phyloP scores from a whole-genome alignment of 1,140 invertebrate species.

The Luehdorfia chinensis region DNA sequence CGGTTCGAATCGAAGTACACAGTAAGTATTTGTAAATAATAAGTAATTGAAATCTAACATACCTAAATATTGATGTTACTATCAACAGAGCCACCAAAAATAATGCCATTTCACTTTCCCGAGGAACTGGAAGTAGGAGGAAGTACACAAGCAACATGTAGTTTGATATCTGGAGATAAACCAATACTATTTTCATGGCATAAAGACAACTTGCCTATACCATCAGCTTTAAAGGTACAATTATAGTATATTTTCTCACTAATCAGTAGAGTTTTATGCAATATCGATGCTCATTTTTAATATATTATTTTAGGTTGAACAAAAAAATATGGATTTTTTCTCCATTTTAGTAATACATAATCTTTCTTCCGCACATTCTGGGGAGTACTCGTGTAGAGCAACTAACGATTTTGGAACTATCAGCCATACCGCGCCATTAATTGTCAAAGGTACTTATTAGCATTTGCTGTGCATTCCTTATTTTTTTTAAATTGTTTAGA shows the following conservation, averaged over 20 bases:
- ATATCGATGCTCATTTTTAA: background rate
- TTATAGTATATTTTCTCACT: background rate
- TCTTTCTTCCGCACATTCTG: slow-evolving; percentile 86
- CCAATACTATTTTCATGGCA: slow-evolving; percentile 70
- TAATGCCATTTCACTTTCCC: slow-evolving; percentile 64
- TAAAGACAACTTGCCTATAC: slow-evolving; percentile 68
- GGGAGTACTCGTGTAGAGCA: slow-evolving; percentile 87
- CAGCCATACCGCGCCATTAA: slow-evolving; percentile 83
- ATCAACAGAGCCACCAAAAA: slow-evolving; percentile 62
- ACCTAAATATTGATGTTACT: slow-evolving; percentile 18
- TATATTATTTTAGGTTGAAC: slow-evolving; percentile 49
- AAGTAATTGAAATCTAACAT: background rate
- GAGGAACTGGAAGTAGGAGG: slow-evolving; percentile 70
- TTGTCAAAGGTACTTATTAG: slow-evolving; percentile 85
- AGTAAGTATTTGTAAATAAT: slow-evolving; percentile 41
- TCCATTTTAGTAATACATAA: slow-evolving; percentile 86
- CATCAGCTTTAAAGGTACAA: slow-evolving; percentile 56
- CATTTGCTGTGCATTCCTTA: slow-evolving; percentile 3
- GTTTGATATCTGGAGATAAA: slow-evolving; percentile 67
- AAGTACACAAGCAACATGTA: slow-evolving; percentile 71
- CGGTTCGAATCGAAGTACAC: slow-evolving; percentile 66
- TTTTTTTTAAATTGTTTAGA: background rate
- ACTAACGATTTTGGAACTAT: slow-evolving; percentile 85
- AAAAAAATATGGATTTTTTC: slow-evolving; percentile 73
- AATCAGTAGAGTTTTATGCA: background rate